Evolutionary conservation across 2,888 invertebrate species (phyloP).

Genomic region (Nymphalis urticae): DNA sequence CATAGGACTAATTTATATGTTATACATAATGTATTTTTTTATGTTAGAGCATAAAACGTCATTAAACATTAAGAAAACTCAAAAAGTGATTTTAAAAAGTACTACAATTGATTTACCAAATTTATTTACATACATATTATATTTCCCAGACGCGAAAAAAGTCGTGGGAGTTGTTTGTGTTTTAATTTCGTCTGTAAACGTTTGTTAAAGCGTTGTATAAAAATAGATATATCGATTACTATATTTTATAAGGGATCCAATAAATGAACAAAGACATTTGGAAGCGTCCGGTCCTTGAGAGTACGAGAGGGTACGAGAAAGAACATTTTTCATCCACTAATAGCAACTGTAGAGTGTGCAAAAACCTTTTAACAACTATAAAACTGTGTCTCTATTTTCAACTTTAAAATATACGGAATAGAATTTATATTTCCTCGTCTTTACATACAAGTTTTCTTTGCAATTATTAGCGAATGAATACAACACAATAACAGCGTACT

Average conservation of each 20-base stretch:
- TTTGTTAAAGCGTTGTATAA: not conserved
- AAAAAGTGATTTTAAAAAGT: no score
- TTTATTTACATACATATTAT: no score
- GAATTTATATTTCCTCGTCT: not conserved
- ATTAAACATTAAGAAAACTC: no score
- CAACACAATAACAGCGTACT: conserved; percentile 1
- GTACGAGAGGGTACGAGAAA: conserved; percentile 15
- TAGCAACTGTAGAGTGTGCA: not conserved
- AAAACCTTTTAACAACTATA: not conserved
- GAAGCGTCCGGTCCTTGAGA: conserved; percentile 17
- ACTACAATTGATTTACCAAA: no score
- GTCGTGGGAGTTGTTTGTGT: not conserved
- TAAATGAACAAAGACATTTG: conserved; percentile 23
- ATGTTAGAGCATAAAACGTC: no score
- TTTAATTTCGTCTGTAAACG: not conserved
- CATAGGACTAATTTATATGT: no score
- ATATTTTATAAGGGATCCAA: not conserved
- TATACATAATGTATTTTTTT: no score
- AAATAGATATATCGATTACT: not conserved
- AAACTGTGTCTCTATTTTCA: not conserved
- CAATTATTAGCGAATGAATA: not conserved
- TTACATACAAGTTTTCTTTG: not conserved
- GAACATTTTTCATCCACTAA: conserved; percentile 29
- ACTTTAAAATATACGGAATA: not conserved
- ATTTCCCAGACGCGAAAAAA: not conserved